A percentile compares a stretch with the other conserved stretches of the same genome.
These are phyloP conservation scores for Drosophila formosana DNA, from an alignment of 2,888 invertebrate species.

Conservation along the genomic window DNA sequence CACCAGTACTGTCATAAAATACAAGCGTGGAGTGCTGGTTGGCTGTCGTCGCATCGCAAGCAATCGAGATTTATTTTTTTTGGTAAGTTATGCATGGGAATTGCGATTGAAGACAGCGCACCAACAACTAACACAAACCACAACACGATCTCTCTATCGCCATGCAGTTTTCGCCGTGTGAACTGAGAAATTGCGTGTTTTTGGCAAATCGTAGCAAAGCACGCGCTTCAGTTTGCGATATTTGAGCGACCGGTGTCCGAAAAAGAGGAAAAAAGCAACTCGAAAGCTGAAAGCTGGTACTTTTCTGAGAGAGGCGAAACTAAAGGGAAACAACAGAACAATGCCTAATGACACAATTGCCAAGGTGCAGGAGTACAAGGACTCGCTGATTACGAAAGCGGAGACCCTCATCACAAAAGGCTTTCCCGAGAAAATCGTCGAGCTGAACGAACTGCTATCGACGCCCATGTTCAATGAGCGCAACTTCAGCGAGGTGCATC, in stretches of 20 bases:
- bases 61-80: conserved; percentile 18
- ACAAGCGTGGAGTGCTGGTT: conserved; percentile 45
- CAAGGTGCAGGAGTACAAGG: conserved; percentile 92
- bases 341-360: conserved; percentile 83
- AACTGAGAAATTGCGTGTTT: neutral
- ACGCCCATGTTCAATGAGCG: conserved; percentile 93
- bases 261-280: neutral
- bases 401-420: conserved; percentile 95
- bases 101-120: neutral
- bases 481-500: conserved; percentile 90
- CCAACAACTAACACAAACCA: neutral
- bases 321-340: neutral
- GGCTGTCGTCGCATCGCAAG: conserved; percentile 31
- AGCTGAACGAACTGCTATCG: conserved; percentile 94
- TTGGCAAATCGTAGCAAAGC: conserved; percentile 31
- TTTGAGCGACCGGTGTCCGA: conserved; percentile 6
- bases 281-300: conserved; percentile 10
- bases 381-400: conserved; percentile 93
- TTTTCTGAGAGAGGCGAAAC: neutral
- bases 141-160: neutral
- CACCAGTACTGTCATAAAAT: conserved; percentile 44
- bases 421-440: conserved; percentile 97
- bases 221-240: conserved; percentile 42
- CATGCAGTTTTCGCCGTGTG: conserved; percentile 20
- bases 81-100: conserved; percentile 28